Evolutionary conservation across 2,797 vertebrate species (phyloP), one percentile per base, ranked within the genome.

Genomic region (Mastacembelus armatus): DNA sequence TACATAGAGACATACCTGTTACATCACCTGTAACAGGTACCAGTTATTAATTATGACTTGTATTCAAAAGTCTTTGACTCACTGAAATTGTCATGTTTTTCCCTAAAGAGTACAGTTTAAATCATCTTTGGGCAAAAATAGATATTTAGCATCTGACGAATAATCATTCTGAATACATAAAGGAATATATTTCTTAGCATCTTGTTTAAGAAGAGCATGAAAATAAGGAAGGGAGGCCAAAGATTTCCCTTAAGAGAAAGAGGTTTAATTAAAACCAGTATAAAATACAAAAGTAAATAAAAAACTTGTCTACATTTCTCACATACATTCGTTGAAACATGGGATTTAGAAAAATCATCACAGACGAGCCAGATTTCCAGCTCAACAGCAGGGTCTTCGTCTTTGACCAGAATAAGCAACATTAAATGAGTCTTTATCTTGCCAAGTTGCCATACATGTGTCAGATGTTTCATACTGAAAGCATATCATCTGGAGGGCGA

Each of bases 401-500:
- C 56, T 67, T 32, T n/a, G 10, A 45, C 29, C 44, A 9, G 42
- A 58, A 4, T 49, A 21, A 39, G 15, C 48, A 1, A 27, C 39
- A 8, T 50, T 8, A 54, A 22, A 51, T 54, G 22, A 60, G 50
- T 36, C 24, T 62, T 52, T 47, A 49, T 67, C 19, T 54, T 35
- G 26, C 49, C 65, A 69, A 52, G 56, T 26, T 50, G 21, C 10
- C 47, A 45, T 29, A 48, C 9, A 55, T 55, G 61, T 36, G 58
- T 81, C 63, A 69, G 50, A 80, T 61, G 54, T 56, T 74, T 57
- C 44, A 63, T 39, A 10, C 60, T 65, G 35, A 39, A 65, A 73
- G 64, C 39, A 61, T 75, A 55, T 35, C 16, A 63, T 73, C 27
- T 18, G 26, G n/a, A 19, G 22, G 50, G 50, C 38, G 58, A 45